Base-by-base conservation (phyloP, 1,140 invertebrate genomes). In the Drosophila ficusphila region DNA sequence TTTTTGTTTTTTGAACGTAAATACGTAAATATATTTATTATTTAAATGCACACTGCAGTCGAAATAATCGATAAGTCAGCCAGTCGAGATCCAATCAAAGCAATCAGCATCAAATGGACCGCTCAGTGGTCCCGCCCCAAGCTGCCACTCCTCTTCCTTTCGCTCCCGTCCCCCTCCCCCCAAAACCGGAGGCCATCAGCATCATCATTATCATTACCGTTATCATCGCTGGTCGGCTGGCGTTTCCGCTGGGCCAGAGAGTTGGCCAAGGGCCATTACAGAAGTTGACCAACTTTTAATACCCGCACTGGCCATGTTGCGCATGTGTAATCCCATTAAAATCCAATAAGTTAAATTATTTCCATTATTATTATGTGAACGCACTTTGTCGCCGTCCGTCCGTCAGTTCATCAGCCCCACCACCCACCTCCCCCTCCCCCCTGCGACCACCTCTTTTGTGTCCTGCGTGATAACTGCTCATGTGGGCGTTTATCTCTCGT, bases 281-380 rank as follows among this genome's bases (percentile, higher is more conserved):
- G 56, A 75, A 81, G 76, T 81, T 88, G 82, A 74, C 72, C 82
- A 81, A 86, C 76, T 86, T 85, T 85, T 85, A 86, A 85, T 86
- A 74, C 81, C 81, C 67, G 44, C 41, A 52, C 54, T 73, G 60
- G 70, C 47, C 73, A 75, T 89, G 82, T 82, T 88, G 82, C 83
- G 82, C 77, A 88, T 88, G 76, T 89, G 85, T 89, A 89, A 89
- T 89, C 86, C 77, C 85, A 89, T 89, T 89, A 89, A 89, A 89
- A 89, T 89, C 79, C 86, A 89, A 89, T 89, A 89, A 89, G 79
- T 89, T 89, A 85, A 89, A 89, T 89, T 89, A 89, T 89, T 85
- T 89, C 76, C 86, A 89, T 89, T 89, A 89, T 85, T 86, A 82
- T 88, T 88, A 78, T 86, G 82, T 78, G 82, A 88, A 81, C 73